Evolutionary conservation across 2,888 invertebrate genomes (phyloP), one percentile per base, ranked within the genome.

Genomic region (Acronicta alni): DNA sequence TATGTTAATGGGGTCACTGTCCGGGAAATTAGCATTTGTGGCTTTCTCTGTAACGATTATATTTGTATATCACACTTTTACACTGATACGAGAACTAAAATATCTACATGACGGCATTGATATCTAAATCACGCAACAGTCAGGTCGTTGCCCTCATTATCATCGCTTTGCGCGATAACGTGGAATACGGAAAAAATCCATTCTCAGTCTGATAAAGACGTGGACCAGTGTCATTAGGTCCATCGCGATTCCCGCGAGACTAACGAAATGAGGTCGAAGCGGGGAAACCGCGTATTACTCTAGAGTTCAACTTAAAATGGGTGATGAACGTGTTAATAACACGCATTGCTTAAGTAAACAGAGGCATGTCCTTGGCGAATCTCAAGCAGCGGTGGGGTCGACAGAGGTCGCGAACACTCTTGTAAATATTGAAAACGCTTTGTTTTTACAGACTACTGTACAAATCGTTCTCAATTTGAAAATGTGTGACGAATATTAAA

Each of bases 81-180:
- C 44, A 26, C 41, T 57, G 65, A 71, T 71, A 60, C 35, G 18
- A 57, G 57, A 57, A 67, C 74, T 56, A 58, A 73, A 71, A 63
- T 80, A 76, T 77, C 67, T 74, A 58, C 57, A 79, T 79, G 81
- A 80, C 71, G 72, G 71, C 78, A 75, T 77, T 74, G 72, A 77
- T 88, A 86, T 85, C 87, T 83, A 81, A 83, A 87, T 89, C 88
- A 89, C 85, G 88, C 86, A 86, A 88, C 78, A 82, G 73, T 69
- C 70, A 81, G 92, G 89, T 91, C 89, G 78, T 85, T 87, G 89
- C 80, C 86, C 91, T 82, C 84, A 82, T 87, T 92, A 93, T 92
- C 93, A 93, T 92, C 93, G 77, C 82, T 81, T 86, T 86, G 85
- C 78, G 84, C 86, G 93, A 93, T 93, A 92, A 89, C 86, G 84